A percentile compares a stretch with the other conserved stretches of the same genome.
Conservation (phyloP, 2,113 vertebrate genomes). For the Gallinago paraguaiae region DNA sequence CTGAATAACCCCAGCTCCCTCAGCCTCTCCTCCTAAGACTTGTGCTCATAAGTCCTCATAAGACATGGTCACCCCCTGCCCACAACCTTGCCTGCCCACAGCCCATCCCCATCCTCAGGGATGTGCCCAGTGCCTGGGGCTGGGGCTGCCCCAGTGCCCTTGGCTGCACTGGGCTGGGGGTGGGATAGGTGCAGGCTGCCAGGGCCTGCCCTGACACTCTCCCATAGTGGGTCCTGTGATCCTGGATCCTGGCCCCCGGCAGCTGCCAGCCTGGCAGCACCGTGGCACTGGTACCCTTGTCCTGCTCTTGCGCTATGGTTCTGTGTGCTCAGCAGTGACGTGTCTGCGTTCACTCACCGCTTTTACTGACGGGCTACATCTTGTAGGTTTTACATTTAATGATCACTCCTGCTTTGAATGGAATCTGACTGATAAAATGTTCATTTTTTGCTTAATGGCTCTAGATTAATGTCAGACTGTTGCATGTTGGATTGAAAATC, state of each 20-base stretch:
- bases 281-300: rapidly evolving
- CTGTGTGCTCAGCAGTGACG: background rate
- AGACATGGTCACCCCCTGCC: background rate
- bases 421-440: background rate
- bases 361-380: background rate
- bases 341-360: background rate
- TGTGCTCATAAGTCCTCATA: too few relatives aligned
- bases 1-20: too few relatives aligned
- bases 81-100: too few relatives aligned
- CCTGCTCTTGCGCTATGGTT: background rate
- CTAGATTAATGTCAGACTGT: background rate
- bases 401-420: background rate
- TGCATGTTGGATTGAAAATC: background rate
- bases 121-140: rapidly evolving
- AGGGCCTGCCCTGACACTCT: rapidly evolving
- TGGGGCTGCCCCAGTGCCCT: background rate
- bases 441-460: background rate
- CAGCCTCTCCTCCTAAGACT: too few relatives aligned
- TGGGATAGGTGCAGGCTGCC: background rate
- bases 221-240: rapidly evolving
- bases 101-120: rapidly evolving
- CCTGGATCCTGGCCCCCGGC: rapidly evolving
- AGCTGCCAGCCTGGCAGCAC: background rate
- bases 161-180: rapidly evolving
- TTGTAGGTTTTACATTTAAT: background rate